These are phyloP conservation scores for Cheilosia scutellata DNA, from an alignment of 2,888 invertebrate species.

Conservation along the genomic window DNA sequence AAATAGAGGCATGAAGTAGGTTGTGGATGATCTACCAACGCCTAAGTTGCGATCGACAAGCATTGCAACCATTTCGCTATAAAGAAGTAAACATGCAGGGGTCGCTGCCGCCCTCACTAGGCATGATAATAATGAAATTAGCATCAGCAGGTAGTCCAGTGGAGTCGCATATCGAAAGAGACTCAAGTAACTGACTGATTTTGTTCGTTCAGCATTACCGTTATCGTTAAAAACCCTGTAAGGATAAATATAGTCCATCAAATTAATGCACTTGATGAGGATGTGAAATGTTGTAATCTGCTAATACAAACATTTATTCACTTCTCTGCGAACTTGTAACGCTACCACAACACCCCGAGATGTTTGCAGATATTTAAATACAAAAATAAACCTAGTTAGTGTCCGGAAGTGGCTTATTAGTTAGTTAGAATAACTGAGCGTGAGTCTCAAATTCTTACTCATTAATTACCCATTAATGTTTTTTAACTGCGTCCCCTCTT, in stretches of 20 bases:
- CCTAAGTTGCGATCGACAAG: constrained; percentile 87
- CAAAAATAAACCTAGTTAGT: no score
- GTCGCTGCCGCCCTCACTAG: constrained; percentile 86
- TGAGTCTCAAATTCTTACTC: no score
- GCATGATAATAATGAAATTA: constrained; percentile 86
- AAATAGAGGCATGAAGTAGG: constrained; percentile 85
- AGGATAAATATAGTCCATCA: background rate
- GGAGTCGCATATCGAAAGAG: constrained; percentile 86
- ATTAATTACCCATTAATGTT: no score
- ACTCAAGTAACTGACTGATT: constrained; percentile 78
- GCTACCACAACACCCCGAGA: no score
- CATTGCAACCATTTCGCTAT: constrained; percentile 89
- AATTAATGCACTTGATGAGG: background rate
- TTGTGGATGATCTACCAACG: constrained; percentile 85
- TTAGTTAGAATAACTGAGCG: no score
- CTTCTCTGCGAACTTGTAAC: no score
- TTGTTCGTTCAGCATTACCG: constrained; percentile 16
- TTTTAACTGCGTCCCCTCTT: no score
- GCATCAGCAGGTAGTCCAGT: constrained; percentile 85
- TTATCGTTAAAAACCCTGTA: constrained; percentile 56
- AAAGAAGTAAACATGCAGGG: constrained; percentile 88
- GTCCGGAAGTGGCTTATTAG: no score
- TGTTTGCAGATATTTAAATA: no score
- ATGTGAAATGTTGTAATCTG: no score
- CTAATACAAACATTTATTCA: no score